Base-by-base conservation (phyloP, 2,113 vertebrate species). In the Tupaia tana region DNA sequence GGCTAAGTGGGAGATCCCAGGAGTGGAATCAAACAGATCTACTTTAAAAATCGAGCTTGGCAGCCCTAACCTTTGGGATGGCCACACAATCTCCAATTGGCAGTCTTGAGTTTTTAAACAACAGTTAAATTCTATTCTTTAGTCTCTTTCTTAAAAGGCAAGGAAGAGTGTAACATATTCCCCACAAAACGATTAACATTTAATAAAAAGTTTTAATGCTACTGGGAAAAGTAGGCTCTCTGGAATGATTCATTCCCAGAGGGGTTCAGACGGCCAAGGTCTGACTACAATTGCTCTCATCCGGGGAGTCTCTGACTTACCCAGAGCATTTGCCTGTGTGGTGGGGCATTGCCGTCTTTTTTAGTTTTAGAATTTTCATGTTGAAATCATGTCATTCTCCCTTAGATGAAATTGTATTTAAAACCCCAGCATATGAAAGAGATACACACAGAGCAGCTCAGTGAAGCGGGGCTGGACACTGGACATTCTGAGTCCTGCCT, bases 41-140 rank as follows among this genome's bases (percentile, higher is more conserved):
- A 5, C 54, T 43, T 34, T 66, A 34, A 20, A 11, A 0, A 3
- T 12, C 6, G 6, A 43, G 29, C 20, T 43, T 9, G 43, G 81
- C 67, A 59, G 24, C 27, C 56, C 34, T 25, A 3, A 58, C 71
- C 71, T 86, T 24, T 64, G 70, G 52, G 79, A 73, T n/a, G 85
- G 31, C 52, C 31, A 29, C 20, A 24, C 25, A 9, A 29, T 43
- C 54, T 71, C 82, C 59, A 85, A 1, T 14, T 25, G 29, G 78
- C 34, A 66, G 71, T n/a, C 83, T 64, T 67, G 66, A 90, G 93
- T 93, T 96, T 97, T 95, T 74, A 95, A 95, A 96, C 94, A 95
- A 77, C 77, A 64, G 80, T 64, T 93, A 75, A 66, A 95, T 89
- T 73, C 79, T 67, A 54, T 79, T 93, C 90, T 90, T 77, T 81